phyloP scores from a whole-genome alignment of 1,140 invertebrate genomes.

The Oncopodura yosiiana region DNA sequence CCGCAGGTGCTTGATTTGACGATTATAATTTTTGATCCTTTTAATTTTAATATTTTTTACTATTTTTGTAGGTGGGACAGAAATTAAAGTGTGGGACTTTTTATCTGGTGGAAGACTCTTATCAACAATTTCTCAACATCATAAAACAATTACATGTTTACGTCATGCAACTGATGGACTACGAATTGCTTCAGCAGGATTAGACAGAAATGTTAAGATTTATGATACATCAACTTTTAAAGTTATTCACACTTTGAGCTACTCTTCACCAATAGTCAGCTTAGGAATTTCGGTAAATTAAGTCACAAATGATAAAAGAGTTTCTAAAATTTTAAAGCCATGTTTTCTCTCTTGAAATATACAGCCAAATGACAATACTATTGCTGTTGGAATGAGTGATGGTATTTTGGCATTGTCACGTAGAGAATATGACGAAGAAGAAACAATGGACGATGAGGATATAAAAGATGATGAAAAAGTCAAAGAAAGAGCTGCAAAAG shows the following conservation, averaged over 20 bases:
- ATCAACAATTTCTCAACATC: slow-evolving; percentile 69
- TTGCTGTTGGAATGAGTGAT: slow-evolving; percentile 86
- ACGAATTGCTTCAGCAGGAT: slow-evolving; percentile 73
- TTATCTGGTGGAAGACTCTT: slow-evolving; percentile 73
- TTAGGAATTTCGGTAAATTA: slow-evolving; percentile 61
- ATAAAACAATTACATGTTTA: slow-evolving; percentile 85
- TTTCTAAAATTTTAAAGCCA: background rate
- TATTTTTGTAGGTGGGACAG: slow-evolving; percentile 59
- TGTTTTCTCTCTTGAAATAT: slow-evolving; percentile 37
- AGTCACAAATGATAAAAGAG: background rate
- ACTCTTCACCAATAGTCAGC: slow-evolving; percentile 81
- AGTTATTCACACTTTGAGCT: slow-evolving; percentile 76
- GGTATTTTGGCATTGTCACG: slow-evolving; percentile 76
- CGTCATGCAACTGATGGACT: slow-evolving; percentile 65
- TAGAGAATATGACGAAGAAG: slow-evolving; percentile 49
- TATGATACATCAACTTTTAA: slow-evolving; percentile 81
- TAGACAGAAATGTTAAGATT: slow-evolving; percentile 90
- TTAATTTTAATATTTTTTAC: background rate
- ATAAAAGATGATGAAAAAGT: slow-evolving; percentile 41
- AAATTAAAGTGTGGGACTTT: slow-evolving; percentile 88
- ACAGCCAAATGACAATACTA: slow-evolving; percentile 66
- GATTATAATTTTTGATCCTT: background rate
- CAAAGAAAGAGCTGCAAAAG: slow-evolving; percentile 33
- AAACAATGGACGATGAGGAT: slow-evolving; percentile 37
- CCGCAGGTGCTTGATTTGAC: slow-evolving; percentile 52